A percentile compares a stretch with the other conserved stretches of the same genome.
Conservation (phyloP, 2,888 invertebrate genomes). For the Troides oblongomaculatus region DNA sequence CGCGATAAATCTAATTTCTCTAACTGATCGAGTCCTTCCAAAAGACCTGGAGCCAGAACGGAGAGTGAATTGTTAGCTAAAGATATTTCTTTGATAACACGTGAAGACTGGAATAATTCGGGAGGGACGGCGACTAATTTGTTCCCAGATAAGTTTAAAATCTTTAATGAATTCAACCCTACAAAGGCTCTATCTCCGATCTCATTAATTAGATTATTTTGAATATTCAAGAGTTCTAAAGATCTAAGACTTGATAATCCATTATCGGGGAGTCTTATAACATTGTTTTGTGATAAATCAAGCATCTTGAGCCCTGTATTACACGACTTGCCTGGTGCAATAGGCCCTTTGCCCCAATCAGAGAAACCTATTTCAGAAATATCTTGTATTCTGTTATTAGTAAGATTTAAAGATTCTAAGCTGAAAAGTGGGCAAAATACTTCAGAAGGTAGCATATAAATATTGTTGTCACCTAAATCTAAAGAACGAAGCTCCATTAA, state of each 20-base stretch:
- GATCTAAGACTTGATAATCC: constrained; percentile 85
- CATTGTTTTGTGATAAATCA: constrained; percentile 87
- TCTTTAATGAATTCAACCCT: constrained; percentile 84
- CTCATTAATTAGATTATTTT: constrained; percentile 87
- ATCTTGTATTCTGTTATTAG: constrained; percentile 89
- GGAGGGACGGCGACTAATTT: constrained; percentile 88
- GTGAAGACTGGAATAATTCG: constrained; percentile 86
- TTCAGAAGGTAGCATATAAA: constrained; percentile 86
- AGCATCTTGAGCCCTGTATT: constrained; percentile 84
- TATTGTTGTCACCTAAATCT: constrained; percentile 87
- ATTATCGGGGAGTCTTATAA: constrained; percentile 84
- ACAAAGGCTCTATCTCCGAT: constrained; percentile 87
- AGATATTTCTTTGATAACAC: constrained; percentile 85
- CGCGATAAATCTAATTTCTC: constrained; percentile 86
- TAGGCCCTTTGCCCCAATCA: constrained; percentile 84
- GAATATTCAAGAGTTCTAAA: constrained; percentile 84
- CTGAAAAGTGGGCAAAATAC: constrained; percentile 86
- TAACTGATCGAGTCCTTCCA: constrained; percentile 87
- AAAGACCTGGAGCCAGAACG: constrained; percentile 86
- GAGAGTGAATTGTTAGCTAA: constrained; percentile 90
- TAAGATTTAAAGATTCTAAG: constrained; percentile 85
- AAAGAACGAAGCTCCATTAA: constrained; percentile 83
- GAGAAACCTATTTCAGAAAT: constrained; percentile 87
- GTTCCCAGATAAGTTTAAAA: constrained; percentile 90
- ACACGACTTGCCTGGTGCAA: constrained; percentile 85